Percentiles rank a stretch among this genome's conserved stretches.
These are phyloP conservation scores for Chlamydotis undulata DNA, from an alignment of 2,113 vertebrate genomes.

Conservation along the genomic window DNA sequence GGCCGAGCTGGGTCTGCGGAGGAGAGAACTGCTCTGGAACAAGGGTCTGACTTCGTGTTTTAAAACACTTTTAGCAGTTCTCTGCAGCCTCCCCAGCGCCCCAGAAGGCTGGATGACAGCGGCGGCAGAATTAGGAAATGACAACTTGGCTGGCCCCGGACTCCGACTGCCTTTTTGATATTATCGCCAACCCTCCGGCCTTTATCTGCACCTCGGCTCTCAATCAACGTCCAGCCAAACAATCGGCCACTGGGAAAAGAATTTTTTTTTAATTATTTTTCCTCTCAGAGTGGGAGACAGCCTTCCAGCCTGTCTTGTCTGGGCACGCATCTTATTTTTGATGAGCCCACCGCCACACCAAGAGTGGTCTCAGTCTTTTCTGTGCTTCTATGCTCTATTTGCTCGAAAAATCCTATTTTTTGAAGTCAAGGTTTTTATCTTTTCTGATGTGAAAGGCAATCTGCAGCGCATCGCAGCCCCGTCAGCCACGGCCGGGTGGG, in stretches of 20 bases:
- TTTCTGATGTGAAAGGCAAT: not conserved
- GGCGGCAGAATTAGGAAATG: conserved; percentile 38
- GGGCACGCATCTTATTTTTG: not conserved
- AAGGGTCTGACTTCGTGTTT: not conserved
- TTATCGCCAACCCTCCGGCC: not conserved
- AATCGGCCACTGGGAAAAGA: not conserved
- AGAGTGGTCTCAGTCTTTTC: not conserved
- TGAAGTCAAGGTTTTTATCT: not conserved
- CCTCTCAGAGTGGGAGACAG: not conserved
- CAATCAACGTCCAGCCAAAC: conserved; percentile 11
- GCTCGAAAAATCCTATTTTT: not conserved
- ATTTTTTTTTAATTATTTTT: too few species aligned
- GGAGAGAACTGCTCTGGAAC: not conserved
- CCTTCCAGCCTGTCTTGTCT: conserved; percentile 2
- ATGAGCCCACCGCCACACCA: not conserved
- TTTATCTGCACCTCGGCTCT: not conserved
- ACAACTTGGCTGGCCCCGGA: conserved; percentile 33
- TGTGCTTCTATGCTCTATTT: not conserved
- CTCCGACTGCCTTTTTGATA: not conserved
- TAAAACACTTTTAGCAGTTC: not conserved
- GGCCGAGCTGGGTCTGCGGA: not conserved
- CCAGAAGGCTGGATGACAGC: conserved; percentile 22
- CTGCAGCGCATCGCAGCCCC: not conserved
- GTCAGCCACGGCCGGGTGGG: not conserved
- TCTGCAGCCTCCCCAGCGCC: not conserved